Evolutionary conservation across 1,140 invertebrate species (phyloP).

Genomic region (Cydia fagiglandana): DNA sequence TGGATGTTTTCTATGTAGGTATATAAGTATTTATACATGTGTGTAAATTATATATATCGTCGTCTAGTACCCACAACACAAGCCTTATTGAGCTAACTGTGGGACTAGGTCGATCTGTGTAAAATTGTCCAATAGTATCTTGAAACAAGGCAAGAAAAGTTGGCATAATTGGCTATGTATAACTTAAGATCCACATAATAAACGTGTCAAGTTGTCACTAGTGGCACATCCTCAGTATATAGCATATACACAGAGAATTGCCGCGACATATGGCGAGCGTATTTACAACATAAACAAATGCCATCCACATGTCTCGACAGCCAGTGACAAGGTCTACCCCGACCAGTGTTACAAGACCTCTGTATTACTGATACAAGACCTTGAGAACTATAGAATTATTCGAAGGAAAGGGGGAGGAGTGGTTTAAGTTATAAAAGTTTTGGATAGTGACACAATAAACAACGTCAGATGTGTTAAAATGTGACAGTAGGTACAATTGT

Average conservation of each 20-base stretch:
- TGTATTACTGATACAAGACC: slow-evolving; percentile 6
- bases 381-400: background rate
- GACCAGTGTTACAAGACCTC: slow-evolving; percentile 50
- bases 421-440: slow-evolving; percentile 43
- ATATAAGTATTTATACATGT: too few relatives aligned
- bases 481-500: slow-evolving; percentile 3
- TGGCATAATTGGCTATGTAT: too few relatives aligned
- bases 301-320: slow-evolving; percentile 66
- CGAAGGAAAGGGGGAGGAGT: slow-evolving; percentile 27
- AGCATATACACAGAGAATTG: background rate
- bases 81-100: too few relatives aligned
- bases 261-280: slow-evolving; percentile 60
- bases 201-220: slow-evolving; percentile 45
- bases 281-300: slow-evolving; percentile 73
- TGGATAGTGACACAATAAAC: slow-evolving; percentile 69
- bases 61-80: too few relatives aligned
- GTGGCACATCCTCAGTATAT: slow-evolving; percentile 27
- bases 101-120: too few relatives aligned
- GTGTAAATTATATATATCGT: too few relatives aligned
- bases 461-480: slow-evolving; percentile 15
- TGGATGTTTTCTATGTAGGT: too few relatives aligned
- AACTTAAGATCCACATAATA: background rate
- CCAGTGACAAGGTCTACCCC: slow-evolving; percentile 64
- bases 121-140: too few relatives aligned
- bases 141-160: too few relatives aligned